Conservation (phyloP, 2,888 invertebrate species). For the Ochropleura plecta region DNA sequence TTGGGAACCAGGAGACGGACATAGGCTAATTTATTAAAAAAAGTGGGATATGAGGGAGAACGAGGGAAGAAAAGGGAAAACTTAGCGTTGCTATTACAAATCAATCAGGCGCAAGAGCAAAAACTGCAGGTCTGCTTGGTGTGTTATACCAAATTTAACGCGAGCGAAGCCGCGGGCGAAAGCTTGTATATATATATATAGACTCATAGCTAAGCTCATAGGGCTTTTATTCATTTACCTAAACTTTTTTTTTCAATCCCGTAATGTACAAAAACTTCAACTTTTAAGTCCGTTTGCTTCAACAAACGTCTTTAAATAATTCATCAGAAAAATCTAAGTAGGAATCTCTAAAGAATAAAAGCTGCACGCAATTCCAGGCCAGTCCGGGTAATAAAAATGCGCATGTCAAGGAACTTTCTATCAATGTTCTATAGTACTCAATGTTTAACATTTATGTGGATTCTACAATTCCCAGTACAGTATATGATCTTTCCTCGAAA, state of each 20-base stretch:
- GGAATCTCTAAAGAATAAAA: constrained; percentile 21
- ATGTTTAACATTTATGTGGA: constrained; percentile 13
- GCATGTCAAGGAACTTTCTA: constrained; percentile 41
- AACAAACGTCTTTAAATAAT: constrained; percentile 27
- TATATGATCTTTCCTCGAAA: constrained; percentile 24
- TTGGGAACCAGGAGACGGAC: no score
- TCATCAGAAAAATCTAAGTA: constrained; percentile 20
- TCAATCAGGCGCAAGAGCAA: no score
- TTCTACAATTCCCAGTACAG: constrained; percentile 19
- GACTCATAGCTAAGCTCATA: no score
- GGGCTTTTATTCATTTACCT: neutral
- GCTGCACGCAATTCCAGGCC: neutral
- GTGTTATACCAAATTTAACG: no score
- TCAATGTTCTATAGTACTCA: constrained; percentile 1
- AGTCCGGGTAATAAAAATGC: constrained; percentile 21
- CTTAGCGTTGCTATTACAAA: no score
- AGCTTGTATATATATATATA: no score
- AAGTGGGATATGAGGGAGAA: no score
- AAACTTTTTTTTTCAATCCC: neutral
- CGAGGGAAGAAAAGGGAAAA: no score
- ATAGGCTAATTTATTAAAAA: no score
- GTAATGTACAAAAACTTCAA: neutral
- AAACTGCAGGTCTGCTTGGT: no score
- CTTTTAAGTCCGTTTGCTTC: constrained; percentile 18
- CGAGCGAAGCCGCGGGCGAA: no score